These are phyloP conservation scores for Leptopilina myrica DNA, from an alignment of 2,888 invertebrate species.

Conservation along the genomic window DNA sequence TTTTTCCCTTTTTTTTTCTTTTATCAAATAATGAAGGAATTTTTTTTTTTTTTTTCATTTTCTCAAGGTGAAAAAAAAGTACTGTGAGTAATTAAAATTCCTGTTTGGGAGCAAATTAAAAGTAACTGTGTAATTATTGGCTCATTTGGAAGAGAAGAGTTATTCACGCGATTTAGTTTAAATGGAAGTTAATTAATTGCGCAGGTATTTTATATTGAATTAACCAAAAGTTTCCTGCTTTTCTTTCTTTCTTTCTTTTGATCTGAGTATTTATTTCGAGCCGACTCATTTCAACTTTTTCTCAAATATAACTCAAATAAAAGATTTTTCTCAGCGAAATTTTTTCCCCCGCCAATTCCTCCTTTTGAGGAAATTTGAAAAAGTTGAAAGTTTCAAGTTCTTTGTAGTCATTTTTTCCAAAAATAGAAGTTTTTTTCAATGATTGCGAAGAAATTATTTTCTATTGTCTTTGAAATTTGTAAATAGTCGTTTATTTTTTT, in stretches of 20 bases:
- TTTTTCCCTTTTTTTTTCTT: not conserved
- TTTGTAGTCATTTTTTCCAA: no score
- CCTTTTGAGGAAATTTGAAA: no score
- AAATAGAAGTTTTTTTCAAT: no score
- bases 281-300: not conserved
- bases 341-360: not conserved
- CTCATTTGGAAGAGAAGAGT: not conserved
- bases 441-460: no score
- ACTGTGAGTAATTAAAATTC: slow-evolving; percentile 9
- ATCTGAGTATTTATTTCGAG: not conserved
- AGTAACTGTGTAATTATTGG: slow-evolving; percentile 14
- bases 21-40: not conserved
- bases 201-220: not conserved
- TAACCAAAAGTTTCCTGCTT: not conserved
- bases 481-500: no score
- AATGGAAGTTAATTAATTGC: slow-evolving; percentile 5
- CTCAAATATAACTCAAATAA: not conserved
- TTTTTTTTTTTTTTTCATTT: no score
- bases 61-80: not conserved
- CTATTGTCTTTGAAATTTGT: no score
- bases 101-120: slow-evolving; percentile 3
- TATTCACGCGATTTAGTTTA: slow-evolving; percentile 13
- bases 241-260: not conserved
- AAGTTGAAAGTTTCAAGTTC: no score
- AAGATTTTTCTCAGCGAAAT: not conserved